Percentiles rank a stretch among this genome's conserved stretches.
phyloP scores from a whole-genome alignment of 2,113 vertebrate species.

The Notothenia coriiceps region DNA sequence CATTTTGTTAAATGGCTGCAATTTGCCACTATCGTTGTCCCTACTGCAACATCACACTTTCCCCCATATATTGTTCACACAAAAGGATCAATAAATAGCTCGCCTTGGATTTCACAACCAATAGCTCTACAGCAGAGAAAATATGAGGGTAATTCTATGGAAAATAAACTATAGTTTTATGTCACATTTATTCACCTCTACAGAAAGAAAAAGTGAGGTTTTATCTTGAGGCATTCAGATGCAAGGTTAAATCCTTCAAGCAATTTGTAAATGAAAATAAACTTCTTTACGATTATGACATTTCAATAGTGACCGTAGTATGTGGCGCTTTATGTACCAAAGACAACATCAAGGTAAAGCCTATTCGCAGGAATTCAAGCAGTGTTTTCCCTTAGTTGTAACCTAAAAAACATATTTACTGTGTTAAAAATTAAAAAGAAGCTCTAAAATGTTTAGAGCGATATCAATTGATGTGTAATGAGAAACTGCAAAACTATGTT shows the following conservation, averaged over 20 bases:
- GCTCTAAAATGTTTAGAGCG: too few species aligned
- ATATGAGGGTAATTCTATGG: constrained; percentile 11
- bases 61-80: constrained; percentile 4
- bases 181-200: constrained; percentile 18
- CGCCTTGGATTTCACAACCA: not conserved
- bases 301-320: not conserved
- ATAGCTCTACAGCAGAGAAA: not conserved
- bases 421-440: not conserved
- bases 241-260: not conserved
- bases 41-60: not conserved
- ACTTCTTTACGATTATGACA: not conserved
- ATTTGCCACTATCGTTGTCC: not conserved
- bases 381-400: not conserved
- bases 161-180: constrained; percentile 17
- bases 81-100: not conserved
- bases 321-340: constrained; percentile 13
- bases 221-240: not conserved
- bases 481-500: too few species aligned
- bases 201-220: constrained; percentile 3
- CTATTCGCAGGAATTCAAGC: not conserved
- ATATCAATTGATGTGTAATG: too few species aligned
- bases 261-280: constrained; percentile 10
- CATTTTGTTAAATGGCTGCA: not conserved
- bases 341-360: not conserved
- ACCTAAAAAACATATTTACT: not conserved